Evolutionary conservation across 1,140 invertebrate species (phyloP), one percentile per base, ranked within the genome.

Genomic region (Lordiphosa collinella): DNA sequence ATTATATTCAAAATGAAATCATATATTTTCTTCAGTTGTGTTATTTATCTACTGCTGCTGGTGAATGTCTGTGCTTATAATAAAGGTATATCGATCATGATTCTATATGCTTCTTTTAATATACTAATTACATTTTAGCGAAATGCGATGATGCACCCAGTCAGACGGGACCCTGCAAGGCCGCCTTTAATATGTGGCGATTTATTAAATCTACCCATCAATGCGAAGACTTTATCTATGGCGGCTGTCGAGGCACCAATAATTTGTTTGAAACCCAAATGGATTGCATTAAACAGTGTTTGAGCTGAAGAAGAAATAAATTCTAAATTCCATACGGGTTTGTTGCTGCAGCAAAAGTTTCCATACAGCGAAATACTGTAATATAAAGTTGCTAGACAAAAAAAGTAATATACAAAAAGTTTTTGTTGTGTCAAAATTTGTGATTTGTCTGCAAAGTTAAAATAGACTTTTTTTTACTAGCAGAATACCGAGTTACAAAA

Each of bases 391-490:
- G 18, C 18, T 5, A 14, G 34, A 22, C 22, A 4, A 12, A 10
- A 29, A 31, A 4, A 16, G 5, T 2, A 8, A 35, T 11, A 18
- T 18, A 14, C 10, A 12, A 36, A 35, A 36, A 12, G 25, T 63
- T 11, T 29, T 29, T 29, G 25, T 29, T 29, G 25, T 29, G 25
- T 29, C 1, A 5, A 32, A 56, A 49, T 49, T 18, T 58, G 44
- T 58, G 38, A 66, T 66, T 66, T 67, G 63, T 66, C 63, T 66
- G 46, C 46, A 66, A 66, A 66, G 63, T 66, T 66, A 7, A 44
- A 66, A 66, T 49, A 32, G 62, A 58, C 38, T 66, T 49, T 10
- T 22, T 11, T 11, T 25, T 14, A 25, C 31, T 18, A 2, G 16
- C 2, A 3, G 16, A 18, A 3, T 2, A 3, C 16, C 5, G 22